Evolutionary conservation across 1,140 invertebrate genomes (phyloP), one percentile per base, ranked within the genome.

Genomic region (Tetragonula clypearis): DNA sequence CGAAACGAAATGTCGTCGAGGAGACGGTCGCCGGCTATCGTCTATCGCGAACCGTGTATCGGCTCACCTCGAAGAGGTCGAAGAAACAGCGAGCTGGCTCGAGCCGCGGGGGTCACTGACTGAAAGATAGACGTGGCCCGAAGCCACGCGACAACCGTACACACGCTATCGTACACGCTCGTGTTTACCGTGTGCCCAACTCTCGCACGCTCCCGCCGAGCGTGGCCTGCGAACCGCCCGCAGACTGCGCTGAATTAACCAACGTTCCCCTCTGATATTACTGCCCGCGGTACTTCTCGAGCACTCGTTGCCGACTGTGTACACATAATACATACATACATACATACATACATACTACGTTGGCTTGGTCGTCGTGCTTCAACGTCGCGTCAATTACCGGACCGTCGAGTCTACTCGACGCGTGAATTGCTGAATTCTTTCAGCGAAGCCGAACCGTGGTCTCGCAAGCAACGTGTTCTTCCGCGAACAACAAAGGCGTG

Each of bases 101-200:
- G 35, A 23, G 23, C 8, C 3, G 60, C 30, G 21, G 82, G 41
- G 85, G 83, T 88, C 87, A 88, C 79, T 77, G 87, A 87, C 82
- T 76, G 83, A 86, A 84, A 85, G 87, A 88, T 80, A 84, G 82
- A 90, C 84, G 76, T 86, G 76, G 85, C 87, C 87, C 72, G 80
- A 65, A 84, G 89, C 82, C 89, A 90, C 89, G 85, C 85, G 87
- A 90, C 85, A 75, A 78, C 76, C 81, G 68, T 81, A 82, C 53
- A 69, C 53, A 69, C 30, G 35, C 21, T 4, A 49, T 6, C 41
- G 41, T 49, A 8, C 41, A 8, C 41, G 17, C 62, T 65, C 75
- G 60, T 84, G 85, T 84, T 86, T 79, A 60, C 82, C 68, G 69
- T 68, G 76, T 79, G 49, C 60, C 75, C 72, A 69, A 80, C 62